Conservation (phyloP, 2,888 invertebrate species). For the Patella ulyssiponensis region DNA sequence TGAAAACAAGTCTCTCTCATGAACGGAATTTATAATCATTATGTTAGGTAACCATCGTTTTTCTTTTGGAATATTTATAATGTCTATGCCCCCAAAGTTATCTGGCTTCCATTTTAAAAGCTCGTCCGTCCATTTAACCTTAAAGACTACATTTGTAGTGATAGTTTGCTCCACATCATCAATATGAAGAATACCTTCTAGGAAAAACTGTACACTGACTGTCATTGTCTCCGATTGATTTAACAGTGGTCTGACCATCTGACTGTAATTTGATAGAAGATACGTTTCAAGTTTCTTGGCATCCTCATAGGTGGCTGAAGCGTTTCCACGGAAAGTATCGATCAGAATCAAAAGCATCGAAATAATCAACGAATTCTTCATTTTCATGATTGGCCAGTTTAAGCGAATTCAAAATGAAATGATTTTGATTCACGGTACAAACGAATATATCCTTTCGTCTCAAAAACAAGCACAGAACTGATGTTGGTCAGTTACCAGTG, state of each 20-base stretch:
- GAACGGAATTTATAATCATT: neutral
- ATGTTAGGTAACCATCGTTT: neutral
- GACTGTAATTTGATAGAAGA: neutral
- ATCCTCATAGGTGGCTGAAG: neutral
- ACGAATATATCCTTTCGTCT: too few relatives aligned
- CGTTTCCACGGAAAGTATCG: too few relatives aligned
- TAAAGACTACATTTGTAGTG: neutral
- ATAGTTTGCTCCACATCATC: neutral
- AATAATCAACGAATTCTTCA: too few relatives aligned
- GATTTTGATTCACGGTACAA: too few relatives aligned
- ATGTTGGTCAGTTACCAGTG: too few relatives aligned
- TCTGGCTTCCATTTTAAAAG: neutral
- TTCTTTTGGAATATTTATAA: neutral
- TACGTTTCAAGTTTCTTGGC: neutral
- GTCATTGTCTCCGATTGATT: neutral
- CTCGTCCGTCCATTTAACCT: neutral
- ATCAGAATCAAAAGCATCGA: too few relatives aligned
- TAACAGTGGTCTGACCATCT: neutral
- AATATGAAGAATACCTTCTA: neutral
- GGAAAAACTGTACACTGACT: neutral
- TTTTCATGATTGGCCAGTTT: too few relatives aligned
- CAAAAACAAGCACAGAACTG: too few relatives aligned
- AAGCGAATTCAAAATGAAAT: too few relatives aligned
- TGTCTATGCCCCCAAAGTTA: neutral
- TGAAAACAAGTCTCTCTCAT: neutral